Evolutionary conservation across 2,113 vertebrate species (phyloP), one percentile per base, ranked within the genome.

Genomic region (Pleuronectes platessa): DNA sequence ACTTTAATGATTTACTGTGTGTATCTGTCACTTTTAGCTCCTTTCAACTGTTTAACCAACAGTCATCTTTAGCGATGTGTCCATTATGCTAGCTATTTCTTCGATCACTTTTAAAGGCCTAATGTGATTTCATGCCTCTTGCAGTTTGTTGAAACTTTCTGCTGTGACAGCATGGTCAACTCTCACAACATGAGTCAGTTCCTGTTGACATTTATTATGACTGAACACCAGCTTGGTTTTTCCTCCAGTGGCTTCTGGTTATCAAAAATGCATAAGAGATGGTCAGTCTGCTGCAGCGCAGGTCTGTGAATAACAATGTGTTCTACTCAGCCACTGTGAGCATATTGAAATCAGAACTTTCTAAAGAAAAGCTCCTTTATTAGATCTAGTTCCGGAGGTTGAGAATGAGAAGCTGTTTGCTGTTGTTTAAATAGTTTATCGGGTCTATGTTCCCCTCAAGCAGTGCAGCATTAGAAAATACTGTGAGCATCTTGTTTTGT

Each of bases 251-350:
- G 63, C 67, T 42, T 27, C 60, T 51, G 18, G 26, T 71, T 27
- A 70, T 74, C 59, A 71, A 23, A 61, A 61, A 70, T 70, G 55
- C 37, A 73, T 26, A 21, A 27, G 40, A 47, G 7, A 24, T 59
- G 40, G 55, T 53, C 51, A 71, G 47, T 58, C 54, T 42, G 53
- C 47, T 55, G 7, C 40, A 56, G 24, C 40, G 10, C 17, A 24
- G 35, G 20, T 51, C 42, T 42, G 26, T 62, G 72, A 65, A 81
- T 81, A 74, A 55, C 17, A n/a, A 63, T 51, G 49, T 37, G 60
- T 21, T n/a, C 60, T 5, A 37, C n/a, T 62, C 35, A 62, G 31
- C 60, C 31, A 40, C 5, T 62, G 60, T 21, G 31, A 62, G 40
- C 6, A 24, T n/a, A 40, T 21, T 62, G 35, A n/a, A 62, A 62